Percentiles rank a stretch among this genome's conserved stretches.
These are phyloP conservation scores for Muscicapa comitata DNA, from an alignment of 2,797 vertebrate species.

Conservation along the genomic window DNA sequence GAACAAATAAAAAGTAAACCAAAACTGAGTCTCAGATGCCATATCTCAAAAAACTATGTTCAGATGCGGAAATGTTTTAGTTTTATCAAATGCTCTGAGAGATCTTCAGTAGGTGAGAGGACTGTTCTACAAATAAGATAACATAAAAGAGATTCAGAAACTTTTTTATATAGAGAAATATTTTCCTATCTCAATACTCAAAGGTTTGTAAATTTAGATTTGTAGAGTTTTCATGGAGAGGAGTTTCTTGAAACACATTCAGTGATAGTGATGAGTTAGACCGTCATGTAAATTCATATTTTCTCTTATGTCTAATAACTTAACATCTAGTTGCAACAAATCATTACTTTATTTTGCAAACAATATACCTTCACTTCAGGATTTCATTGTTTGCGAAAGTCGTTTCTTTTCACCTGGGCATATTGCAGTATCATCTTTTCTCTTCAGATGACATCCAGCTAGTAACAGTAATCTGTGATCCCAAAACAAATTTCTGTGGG, in stretches of 20 bases:
- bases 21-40: not conserved
- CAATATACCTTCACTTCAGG: not conserved
- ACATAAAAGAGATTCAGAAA: not conserved
- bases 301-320: not conserved
- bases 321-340: not conserved
- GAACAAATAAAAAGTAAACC: not conserved
- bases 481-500: not conserved
- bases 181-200: not conserved
- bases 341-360: not conserved
- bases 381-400: not conserved
- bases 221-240: not conserved
- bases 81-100: not conserved
- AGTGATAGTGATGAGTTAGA: not conserved
- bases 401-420: not conserved
- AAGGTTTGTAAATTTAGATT: not conserved
- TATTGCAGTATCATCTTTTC: not conserved
- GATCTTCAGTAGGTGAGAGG: not conserved
- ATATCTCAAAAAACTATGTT: not conserved
- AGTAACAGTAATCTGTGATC: not conserved
- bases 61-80: not conserved
- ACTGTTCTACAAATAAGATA: not conserved
- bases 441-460: not conserved
- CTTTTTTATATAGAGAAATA: not conserved
- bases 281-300: not conserved
- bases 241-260: not conserved